These are phyloP conservation scores for Daktulosphaira vitifoliae DNA, from an alignment of 1,140 invertebrate species.

Conservation along the genomic window DNA sequence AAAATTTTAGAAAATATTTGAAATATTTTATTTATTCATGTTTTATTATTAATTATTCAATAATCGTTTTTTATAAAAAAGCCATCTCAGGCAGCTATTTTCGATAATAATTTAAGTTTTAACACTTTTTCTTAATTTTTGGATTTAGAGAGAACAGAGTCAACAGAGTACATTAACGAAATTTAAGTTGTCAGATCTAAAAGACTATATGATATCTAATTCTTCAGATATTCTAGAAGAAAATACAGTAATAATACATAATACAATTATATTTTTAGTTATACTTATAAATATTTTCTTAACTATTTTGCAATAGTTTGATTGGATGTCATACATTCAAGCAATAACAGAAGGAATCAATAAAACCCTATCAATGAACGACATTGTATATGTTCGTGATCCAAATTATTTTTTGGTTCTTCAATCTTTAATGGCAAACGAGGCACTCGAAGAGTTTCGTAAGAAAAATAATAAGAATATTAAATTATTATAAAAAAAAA, in stretches of 20 bases:
- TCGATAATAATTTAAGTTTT: too few species aligned
- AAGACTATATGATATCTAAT: not conserved
- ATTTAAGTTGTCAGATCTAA: not conserved
- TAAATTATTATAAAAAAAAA: too few species aligned
- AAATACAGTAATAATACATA: not conserved
- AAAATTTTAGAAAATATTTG: too few species aligned
- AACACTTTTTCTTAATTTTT: too few species aligned
- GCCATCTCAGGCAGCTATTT: too few species aligned
- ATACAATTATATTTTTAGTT: not conserved
- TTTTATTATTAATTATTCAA: too few species aligned
- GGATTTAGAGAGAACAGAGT: not conserved
- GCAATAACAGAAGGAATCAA: conserved; percentile 34
- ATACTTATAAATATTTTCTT: too few species aligned
- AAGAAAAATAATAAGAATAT: too few species aligned
- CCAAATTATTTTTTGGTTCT: conserved; percentile 36
- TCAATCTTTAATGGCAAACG: conserved; percentile 16
- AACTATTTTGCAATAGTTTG: conserved; percentile 35
- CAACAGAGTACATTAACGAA: not conserved
- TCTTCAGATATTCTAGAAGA: not conserved
- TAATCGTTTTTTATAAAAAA: too few species aligned
- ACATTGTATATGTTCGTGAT: conserved; percentile 35
- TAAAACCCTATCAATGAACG: conserved; percentile 28
- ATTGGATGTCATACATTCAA: conserved; percentile 38
- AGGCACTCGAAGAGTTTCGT: conserved; percentile 5
- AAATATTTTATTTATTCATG: too few species aligned